Base-by-base conservation (phyloP, 2,113 vertebrate species). In the Cacatua alba region DNA sequence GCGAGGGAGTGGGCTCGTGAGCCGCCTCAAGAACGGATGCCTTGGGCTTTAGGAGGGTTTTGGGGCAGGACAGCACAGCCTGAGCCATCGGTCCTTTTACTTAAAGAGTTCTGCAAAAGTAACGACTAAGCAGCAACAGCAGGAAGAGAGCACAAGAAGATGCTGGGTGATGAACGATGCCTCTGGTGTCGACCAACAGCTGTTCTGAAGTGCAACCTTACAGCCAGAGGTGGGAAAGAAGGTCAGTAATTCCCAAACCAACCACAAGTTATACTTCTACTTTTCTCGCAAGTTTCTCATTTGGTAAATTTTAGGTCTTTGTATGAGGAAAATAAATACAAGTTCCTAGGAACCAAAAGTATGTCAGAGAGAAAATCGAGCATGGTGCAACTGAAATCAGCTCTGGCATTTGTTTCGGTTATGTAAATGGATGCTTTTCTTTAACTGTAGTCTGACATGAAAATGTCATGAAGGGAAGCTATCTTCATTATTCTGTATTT, bases 161-260 rank as follows among this genome's bases (percentile, higher is more conserved):
- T 39, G 17, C 0, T 0, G 0, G 2, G 39, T 18, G 59, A 51
- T 48, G 33, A 60, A 31, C 0, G 2, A 21, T 0, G 1, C 7
- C n/a, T 60, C 44, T 46, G 67, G 33, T 55, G 17, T 6, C 43
- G 19, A 46, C 26, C 44, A 29, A 20, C 25, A 31, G 13, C 28
- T 84, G 35, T n/a, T 82, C 55, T 28, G 23, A 37, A 52, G 26
- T 25, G 35, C 17, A 11, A 63, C 70, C 51, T 44, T 31, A 53
- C 19, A 37, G 21, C 6, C 1, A 0, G 35, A 72, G 11, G 14
- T 52, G 19, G 37, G 37, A 64, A 74, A 52, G 16, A 18, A 57
- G 44, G 39, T 72, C 67, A 46, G 18, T n/a, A 49, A 57, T 55
- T 82, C 46, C 55, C 62, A 41, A 69, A 43, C 6, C 17, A 26